These are phyloP conservation scores for Channa maculata DNA, from an alignment of 2,113 vertebrate genomes.

Conservation along the genomic window DNA sequence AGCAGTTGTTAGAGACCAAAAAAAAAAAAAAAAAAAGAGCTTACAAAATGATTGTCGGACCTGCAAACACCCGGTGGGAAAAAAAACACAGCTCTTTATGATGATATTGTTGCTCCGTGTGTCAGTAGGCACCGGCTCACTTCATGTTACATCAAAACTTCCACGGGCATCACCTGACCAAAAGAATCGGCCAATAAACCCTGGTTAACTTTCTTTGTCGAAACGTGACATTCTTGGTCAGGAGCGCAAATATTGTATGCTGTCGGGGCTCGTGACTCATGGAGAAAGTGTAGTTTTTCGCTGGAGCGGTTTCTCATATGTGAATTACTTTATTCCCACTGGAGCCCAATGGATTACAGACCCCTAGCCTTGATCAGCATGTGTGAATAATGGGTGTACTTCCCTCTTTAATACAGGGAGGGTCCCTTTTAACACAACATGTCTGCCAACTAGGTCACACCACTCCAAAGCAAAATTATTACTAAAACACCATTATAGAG, in stretches of 20 bases:
- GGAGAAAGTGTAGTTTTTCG: slow-evolving; percentile 2
- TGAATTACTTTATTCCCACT: slow-evolving; percentile 5
- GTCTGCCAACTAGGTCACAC: slow-evolving; percentile 28
- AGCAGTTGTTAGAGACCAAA: not conserved
- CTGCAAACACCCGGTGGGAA: no score
- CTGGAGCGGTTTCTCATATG: slow-evolving; percentile 6
- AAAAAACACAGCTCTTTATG: not conserved
- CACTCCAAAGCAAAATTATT: slow-evolving; percentile 15
- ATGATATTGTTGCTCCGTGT: not conserved
- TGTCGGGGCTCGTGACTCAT: not conserved
- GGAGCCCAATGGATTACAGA: not conserved
- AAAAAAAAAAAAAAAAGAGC: not conserved
- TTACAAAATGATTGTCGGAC: not conserved
- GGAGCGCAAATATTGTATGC: slow-evolving; percentile 9
- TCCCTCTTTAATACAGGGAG: slow-evolving; percentile 17
- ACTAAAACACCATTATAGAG: slow-evolving; percentile 23
- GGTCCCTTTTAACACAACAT: slow-evolving; percentile 9
- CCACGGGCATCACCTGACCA: not conserved
- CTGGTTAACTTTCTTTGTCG: not conserved
- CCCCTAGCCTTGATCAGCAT: slow-evolving; percentile 19
- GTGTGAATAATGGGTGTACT: slow-evolving; percentile 16
- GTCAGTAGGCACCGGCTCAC: not conserved
- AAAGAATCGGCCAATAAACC: not conserved
- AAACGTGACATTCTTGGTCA: not conserved
- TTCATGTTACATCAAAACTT: not conserved